Evolutionary conservation across 2,113 vertebrate genomes (phyloP), one percentile per base, ranked within the genome.

Genomic region (Beaufortia kweichowensis): DNA sequence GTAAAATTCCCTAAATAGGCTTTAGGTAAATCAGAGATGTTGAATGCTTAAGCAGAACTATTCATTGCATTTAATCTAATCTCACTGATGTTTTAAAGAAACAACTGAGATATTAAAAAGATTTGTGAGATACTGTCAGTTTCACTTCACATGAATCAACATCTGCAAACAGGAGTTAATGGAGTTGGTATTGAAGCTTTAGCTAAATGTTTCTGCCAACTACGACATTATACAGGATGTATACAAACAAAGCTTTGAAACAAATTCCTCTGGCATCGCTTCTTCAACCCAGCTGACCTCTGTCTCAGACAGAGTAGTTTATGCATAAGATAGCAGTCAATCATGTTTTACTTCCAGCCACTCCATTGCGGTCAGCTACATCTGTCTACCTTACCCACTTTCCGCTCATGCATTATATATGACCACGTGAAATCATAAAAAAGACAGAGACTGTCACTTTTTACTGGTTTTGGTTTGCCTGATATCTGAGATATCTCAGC

Each of bases 401-500:
- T 71, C 53, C 6, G 39, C 39, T 71, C 3, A 59, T 71, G 53
- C 68, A 57, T 71, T 57, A 57, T 71, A 71, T 24, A 57, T 65
- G 57, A 64, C 46, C 21, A 28, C 41, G 24, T 28, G 10, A 77
- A 39, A 56, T 31, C 55, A 50, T 10, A 31, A 69, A 55, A 69
- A 55, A 33, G 31, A 21, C 19, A 48, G 26, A 50, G 26, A 53
- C 65, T 53, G 43, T 50, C 65, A 14, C n/a, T 55, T 71, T 59
- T 61, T 2, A 11, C 24, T 33, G 28, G 64, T 35, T 68, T 81
- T 39, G 29, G 68, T 81, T 77, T 77, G 61, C 48, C 66, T 67
- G 75, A 43, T 19, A 73, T 66, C 66, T 62, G 79, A 53, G 48
- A 8, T 9, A 78, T 77, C 69, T 81, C 26, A 61, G 76, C 41